phyloP scores from a whole-genome alignment of 2,888 invertebrate genomes.

The Agriotes lineatus region DNA sequence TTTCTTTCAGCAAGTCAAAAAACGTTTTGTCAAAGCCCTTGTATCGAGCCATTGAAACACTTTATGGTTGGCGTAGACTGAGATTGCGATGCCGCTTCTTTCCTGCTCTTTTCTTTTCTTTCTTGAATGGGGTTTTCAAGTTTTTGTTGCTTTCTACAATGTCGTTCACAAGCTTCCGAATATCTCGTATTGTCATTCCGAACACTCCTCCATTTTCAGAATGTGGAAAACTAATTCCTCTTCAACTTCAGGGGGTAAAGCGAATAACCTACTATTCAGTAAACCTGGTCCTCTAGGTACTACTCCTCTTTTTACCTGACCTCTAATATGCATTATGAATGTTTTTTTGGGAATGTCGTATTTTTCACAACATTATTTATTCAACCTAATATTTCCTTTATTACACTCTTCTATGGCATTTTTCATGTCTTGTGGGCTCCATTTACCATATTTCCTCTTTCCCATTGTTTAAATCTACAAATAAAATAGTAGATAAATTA shows the following conservation, averaged over 20 bases:
- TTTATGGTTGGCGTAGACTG: constrained; percentile 24
- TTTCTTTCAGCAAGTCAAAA: constrained; percentile 46
- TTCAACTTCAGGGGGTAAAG: background rate
- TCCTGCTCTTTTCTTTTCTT: constrained; percentile 30
- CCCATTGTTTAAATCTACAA: background rate
- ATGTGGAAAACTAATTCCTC: too few species aligned
- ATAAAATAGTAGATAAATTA: constrained; percentile 3
- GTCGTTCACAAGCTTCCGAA: background rate
- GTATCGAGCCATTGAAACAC: background rate
- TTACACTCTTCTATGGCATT: constrained; percentile 10
- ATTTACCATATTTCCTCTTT: background rate
- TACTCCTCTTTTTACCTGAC: constrained; percentile 10
- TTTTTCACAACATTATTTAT: background rate
- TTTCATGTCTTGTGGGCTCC: constrained; percentile 13
- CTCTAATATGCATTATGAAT: background rate
- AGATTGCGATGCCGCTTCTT: constrained; percentile 36
- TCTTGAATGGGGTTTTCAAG: constrained; percentile 22
- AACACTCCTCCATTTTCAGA: background rate
- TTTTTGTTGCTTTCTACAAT: background rate
- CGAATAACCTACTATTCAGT: constrained; percentile 4
- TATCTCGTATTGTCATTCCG: too few species aligned
- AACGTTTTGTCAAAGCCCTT: constrained; percentile 33
- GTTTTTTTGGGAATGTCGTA: background rate
- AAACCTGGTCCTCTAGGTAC: constrained; percentile 2
- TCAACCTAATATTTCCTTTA: background rate